These are phyloP conservation scores for Drosophila ogumai DNA, from an alignment of 1,140 invertebrate species.

Conservation along the genomic window DNA sequence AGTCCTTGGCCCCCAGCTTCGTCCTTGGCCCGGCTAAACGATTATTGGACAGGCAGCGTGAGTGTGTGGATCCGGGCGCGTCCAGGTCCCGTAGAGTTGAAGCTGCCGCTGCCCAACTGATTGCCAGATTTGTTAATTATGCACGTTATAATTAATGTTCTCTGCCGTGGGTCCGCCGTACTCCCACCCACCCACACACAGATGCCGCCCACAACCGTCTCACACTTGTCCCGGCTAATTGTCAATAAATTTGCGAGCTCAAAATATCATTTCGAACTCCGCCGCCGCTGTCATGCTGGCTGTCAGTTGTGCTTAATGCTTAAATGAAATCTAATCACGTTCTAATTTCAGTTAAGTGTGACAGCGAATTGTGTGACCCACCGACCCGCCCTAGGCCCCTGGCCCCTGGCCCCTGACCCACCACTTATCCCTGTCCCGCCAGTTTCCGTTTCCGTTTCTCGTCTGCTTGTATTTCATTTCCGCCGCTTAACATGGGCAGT, in stretches of 20 bases:
- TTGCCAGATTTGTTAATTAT: conserved; percentile 79
- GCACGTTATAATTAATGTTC: conserved; percentile 75
- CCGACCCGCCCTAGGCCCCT: conserved; percentile 1
- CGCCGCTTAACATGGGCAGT: conserved; percentile 53
- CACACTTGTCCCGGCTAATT: conserved; percentile 54
- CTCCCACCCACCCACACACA: not conserved
- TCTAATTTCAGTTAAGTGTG: conserved; percentile 78
- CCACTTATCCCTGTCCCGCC: conserved; percentile 2
- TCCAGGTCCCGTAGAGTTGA: conserved; percentile 37
- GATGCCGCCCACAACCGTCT: not conserved
- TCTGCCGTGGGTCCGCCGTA: conserved; percentile 1
- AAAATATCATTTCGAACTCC: conserved; percentile 67
- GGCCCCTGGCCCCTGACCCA: not conserved
- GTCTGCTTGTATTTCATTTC: conserved; percentile 68
- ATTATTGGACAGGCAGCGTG: conserved; percentile 38
- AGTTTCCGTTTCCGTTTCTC: conserved; percentile 32
- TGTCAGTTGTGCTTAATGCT: conserved; percentile 76
- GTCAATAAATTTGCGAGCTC: conserved; percentile 73
- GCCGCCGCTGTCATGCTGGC: conserved; percentile 62
- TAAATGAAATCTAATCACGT: conserved; percentile 83
- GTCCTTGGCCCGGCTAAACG: conserved; percentile 43
- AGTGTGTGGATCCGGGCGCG: conserved; percentile 22
- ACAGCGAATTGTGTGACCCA: conserved; percentile 58
- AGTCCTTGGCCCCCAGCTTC: conserved; percentile 3
- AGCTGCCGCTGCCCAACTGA: conserved; percentile 42